Percentiles rank a stretch among this genome's conserved stretches.
Conservation (phyloP, 1,140 invertebrate genomes). For the Brachionus sp. region DNA sequence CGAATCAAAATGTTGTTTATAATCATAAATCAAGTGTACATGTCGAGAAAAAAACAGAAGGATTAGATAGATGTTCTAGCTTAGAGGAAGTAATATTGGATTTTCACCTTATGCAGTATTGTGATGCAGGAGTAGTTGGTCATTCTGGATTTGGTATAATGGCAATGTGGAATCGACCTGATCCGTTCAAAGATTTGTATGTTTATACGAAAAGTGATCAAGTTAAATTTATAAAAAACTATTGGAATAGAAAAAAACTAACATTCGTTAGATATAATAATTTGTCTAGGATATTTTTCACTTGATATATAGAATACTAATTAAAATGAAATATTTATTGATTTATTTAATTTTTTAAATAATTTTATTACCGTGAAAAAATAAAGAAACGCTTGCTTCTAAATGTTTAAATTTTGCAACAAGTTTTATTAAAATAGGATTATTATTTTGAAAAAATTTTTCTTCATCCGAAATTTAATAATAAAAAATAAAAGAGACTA, state of each 20-base stretch:
- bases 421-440: too few species aligned
- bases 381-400: too few species aligned
- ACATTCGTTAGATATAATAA: background rate
- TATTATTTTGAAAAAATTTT: too few species aligned
- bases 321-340: too few species aligned
- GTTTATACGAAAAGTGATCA: background rate
- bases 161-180: background rate
- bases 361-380: too few species aligned
- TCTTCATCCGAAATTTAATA: too few species aligned
- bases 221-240: background rate
- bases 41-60: background rate
- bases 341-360: too few species aligned
- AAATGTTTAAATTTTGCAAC: too few species aligned
- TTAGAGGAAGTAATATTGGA: conserved; percentile 17
- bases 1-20: background rate
- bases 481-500: too few species aligned
- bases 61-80: background rate
- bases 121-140: conserved; percentile 4
- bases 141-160: conserved; percentile 29
- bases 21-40: background rate
- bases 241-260: conserved; percentile 6
- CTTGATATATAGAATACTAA: too few species aligned
- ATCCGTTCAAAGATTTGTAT: conserved; percentile 15
- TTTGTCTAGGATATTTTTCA: background rate
- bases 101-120: conserved; percentile 31